These are phyloP conservation scores for Drosophila kikkawai DNA, from an alignment of 1,140 invertebrate species.

Conservation along the genomic window DNA sequence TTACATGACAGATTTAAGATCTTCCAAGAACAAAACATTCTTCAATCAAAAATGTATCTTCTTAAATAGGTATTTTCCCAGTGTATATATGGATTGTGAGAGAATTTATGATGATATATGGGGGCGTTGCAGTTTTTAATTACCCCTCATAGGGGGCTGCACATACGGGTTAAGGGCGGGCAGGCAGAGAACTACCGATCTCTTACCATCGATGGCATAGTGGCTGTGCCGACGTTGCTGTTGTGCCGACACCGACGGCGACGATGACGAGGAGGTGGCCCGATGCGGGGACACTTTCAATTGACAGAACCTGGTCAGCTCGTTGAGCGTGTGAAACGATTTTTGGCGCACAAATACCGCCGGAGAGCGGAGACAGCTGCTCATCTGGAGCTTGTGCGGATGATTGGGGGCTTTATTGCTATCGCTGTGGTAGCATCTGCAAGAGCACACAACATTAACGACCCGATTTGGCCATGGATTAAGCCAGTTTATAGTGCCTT, in stretches of 20 bases:
- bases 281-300: conserved; percentile 59
- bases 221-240: conserved; percentile 48
- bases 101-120: conserved; percentile 34
- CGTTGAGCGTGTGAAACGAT: conserved; percentile 83
- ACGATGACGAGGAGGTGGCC: conserved; percentile 14
- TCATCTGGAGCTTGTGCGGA: conserved; percentile 71
- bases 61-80: conserved; percentile 1
- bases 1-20: neutral
- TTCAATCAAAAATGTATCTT: neutral
- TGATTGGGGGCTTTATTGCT: conserved; percentile 50
- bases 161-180: conserved; percentile 30
- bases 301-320: conserved; percentile 79
- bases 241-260: conserved; percentile 6
- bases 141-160: conserved; percentile 38
- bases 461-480: conserved; percentile 46
- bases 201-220: conserved; percentile 69
- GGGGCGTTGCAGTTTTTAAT: conserved; percentile 42
- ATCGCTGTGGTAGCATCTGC: conserved; percentile 80
- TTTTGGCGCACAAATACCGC: conserved; percentile 79
- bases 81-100: conserved; percentile 30
- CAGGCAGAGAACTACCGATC: conserved; percentile 35
- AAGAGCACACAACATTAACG: conserved; percentile 69
- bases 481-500: conserved; percentile 34
- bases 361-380: conserved; percentile 79
- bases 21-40: neutral